phyloP scores from a whole-genome alignment of 2,797 vertebrate species.

The Siniperca undulata region DNA sequence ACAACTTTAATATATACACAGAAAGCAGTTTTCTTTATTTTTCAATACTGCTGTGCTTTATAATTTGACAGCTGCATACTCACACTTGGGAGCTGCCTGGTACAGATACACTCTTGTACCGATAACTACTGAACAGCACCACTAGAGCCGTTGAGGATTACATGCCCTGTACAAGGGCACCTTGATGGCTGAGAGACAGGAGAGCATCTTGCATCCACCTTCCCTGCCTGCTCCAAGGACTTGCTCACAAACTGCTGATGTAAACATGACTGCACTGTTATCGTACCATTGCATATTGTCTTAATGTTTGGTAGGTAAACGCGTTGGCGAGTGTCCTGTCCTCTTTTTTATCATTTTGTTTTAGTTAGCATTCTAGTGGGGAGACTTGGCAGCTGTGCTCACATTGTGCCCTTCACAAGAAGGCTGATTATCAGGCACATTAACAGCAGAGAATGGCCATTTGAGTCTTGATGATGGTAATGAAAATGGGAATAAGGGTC shows the following conservation, averaged over 20 bases:
- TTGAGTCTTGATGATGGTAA: slow-evolving; percentile 58
- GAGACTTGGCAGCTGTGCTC: slow-evolving; percentile 50
- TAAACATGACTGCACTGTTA: slow-evolving; percentile 6
- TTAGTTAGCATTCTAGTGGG: slow-evolving; percentile 29
- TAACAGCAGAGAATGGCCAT: slow-evolving; percentile 59
- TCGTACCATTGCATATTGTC: slow-evolving; percentile 2
- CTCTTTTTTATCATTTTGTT: slow-evolving; percentile 34
- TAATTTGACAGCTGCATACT: slow-evolving; percentile 24
- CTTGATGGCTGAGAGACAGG: slow-evolving; percentile 29
- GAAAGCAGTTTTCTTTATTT: not conserved
- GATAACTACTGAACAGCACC: slow-evolving; percentile 31
- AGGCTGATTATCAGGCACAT: slow-evolving; percentile 58
- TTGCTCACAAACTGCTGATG: slow-evolving; percentile 4
- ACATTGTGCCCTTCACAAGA: slow-evolving; percentile 58
- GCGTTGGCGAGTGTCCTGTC: not conserved
- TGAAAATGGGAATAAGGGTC: slow-evolving; percentile 46
- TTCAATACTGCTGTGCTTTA: not conserved
- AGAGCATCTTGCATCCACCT: slow-evolving; percentile 8
- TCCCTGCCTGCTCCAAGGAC: slow-evolving; percentile 8
- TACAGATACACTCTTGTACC: slow-evolving; percentile 14
- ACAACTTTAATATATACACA: not conserved
- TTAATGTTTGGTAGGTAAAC: slow-evolving; percentile 36
- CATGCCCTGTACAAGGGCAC: slow-evolving; percentile 43
- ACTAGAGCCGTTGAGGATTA: slow-evolving; percentile 31
- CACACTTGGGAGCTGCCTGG: slow-evolving; percentile 9